Conservation (phyloP, 2,888 invertebrate genomes). For the Blastobasis adustella region DNA sequence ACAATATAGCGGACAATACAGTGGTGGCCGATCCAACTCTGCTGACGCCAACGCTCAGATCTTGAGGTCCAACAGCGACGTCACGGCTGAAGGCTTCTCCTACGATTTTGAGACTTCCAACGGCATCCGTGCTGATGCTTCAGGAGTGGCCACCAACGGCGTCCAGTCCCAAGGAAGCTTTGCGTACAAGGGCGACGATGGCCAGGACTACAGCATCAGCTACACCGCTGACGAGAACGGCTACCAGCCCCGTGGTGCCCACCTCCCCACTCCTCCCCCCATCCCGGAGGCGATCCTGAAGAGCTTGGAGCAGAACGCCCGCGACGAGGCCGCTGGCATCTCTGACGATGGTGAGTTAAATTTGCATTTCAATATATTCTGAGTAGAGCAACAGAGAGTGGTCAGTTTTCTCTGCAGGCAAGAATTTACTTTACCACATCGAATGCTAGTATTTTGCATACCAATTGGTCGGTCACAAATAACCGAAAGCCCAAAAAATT, state of each 20-base stretch:
- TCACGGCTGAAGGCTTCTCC: slow-evolving; percentile 61
- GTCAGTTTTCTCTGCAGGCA: too few species aligned
- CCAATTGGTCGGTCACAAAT: too few species aligned
- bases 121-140: slow-evolving; percentile 64
- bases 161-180: slow-evolving; percentile 68
- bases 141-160: slow-evolving; percentile 62
- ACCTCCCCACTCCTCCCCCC: slow-evolving; percentile 65
- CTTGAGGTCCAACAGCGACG: slow-evolving; percentile 55
- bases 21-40: slow-evolving; percentile 26
- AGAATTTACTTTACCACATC: too few species aligned
- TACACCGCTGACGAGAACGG: slow-evolving; percentile 71
- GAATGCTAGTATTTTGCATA: too few species aligned
- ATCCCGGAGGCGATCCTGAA: slow-evolving; percentile 67
- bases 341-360: slow-evolving; percentile 59
- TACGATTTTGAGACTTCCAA: slow-evolving; percentile 68
- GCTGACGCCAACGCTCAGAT: slow-evolving; percentile 60
- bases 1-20: slow-evolving; percentile 3
- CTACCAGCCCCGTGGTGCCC: slow-evolving; percentile 61
- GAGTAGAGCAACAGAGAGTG: too few species aligned
- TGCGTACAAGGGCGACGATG: slow-evolving; percentile 66
- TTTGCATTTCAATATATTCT: too few species aligned
- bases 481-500: too few species aligned
- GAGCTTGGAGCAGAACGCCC: slow-evolving; percentile 65
- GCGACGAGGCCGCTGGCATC: slow-evolving; percentile 67
- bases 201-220: slow-evolving; percentile 65